Evolutionary conservation across 2,113 vertebrate genomes (phyloP), one percentile per base, ranked within the genome.

Genomic region (Morone saxatilis): DNA sequence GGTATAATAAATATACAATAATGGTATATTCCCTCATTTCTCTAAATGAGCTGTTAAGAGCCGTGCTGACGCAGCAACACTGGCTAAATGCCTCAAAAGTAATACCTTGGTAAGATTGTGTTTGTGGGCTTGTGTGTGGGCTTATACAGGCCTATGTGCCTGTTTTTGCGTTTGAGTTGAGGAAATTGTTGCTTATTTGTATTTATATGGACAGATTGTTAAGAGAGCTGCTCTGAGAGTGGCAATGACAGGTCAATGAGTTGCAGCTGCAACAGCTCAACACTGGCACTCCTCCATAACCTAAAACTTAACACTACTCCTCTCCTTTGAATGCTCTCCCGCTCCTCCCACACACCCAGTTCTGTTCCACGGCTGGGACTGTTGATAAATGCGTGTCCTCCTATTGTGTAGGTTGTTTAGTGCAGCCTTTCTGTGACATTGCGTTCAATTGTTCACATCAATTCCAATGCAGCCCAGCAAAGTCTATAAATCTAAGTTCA

Each of bases 401-500:
- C 75, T 70, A 79, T 86, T 90, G 82, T 86, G 59, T 11, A 76
- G 67, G 22, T 80, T 57, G 80, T 92, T 81, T 69, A 75, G 77
- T 65, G 63, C 45, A 65, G 70, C 59, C 61, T 67, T 84, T 77
- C 48, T 71, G 41, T 47, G 54, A 74, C 81, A 71, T 6, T 74
- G 78, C 86, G 66, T 87, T 76, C 75, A 53, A 83, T 68, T 87
- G 81, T 89, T 88, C 51, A 57, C 67, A 85, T 77, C 8, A 25
- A 74, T 47, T 66, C 67, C 62, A 65, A 57, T 7, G 3, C 54
- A 62, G 60, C 73, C 43, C 11, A 3, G 25, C 63, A 69, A n/a
- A 80, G 63, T 70, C 85, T 70, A 80, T 86, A 83, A 91, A 92
- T 91, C 90, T 50, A 61, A 87, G 77, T 88, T 91, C 81, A 90